Evolutionary conservation across 2,888 invertebrate genomes (phyloP).

Genomic region (Ptilodon capucinus): DNA sequence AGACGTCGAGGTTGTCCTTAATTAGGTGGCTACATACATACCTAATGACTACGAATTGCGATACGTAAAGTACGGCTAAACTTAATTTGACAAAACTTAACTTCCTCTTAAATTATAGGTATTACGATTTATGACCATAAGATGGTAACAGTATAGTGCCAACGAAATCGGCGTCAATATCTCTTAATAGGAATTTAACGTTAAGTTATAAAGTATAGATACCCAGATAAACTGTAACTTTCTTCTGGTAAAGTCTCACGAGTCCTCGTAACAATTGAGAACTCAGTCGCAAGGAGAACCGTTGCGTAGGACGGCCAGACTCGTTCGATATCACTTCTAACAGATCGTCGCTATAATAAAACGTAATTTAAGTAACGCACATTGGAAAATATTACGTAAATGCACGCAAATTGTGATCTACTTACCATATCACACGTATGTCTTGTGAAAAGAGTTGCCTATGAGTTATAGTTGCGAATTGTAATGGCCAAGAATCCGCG

Average conservation of each 20-base stretch:
- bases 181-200: too few relatives aligned
- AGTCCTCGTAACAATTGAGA: conserved; percentile 69
- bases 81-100: too few relatives aligned
- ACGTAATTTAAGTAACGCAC: background rate
- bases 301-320: conserved; percentile 61
- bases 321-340: conserved; percentile 62
- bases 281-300: conserved; percentile 71
- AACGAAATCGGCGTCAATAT: too few relatives aligned
- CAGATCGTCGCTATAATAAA: conserved; percentile 58
- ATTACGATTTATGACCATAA: too few relatives aligned
- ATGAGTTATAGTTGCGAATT: conserved; percentile 64
- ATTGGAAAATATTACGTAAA: background rate
- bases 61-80: too few relatives aligned
- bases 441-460: conserved; percentile 69
- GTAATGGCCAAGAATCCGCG: conserved; percentile 72
- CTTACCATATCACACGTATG: conserved; percentile 66
- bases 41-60: too few relatives aligned
- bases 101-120: too few relatives aligned
- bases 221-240: conserved; percentile 61
- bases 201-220: conserved; percentile 2
- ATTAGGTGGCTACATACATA: too few relatives aligned
- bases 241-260: conserved; percentile 63
- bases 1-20: too few relatives aligned
- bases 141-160: too few relatives aligned
- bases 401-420: background rate